Evolutionary conservation across 2,113 vertebrate genomes (phyloP), one percentile per base, ranked within the genome.

Genomic region (Toxotes jaculatrix): DNA sequence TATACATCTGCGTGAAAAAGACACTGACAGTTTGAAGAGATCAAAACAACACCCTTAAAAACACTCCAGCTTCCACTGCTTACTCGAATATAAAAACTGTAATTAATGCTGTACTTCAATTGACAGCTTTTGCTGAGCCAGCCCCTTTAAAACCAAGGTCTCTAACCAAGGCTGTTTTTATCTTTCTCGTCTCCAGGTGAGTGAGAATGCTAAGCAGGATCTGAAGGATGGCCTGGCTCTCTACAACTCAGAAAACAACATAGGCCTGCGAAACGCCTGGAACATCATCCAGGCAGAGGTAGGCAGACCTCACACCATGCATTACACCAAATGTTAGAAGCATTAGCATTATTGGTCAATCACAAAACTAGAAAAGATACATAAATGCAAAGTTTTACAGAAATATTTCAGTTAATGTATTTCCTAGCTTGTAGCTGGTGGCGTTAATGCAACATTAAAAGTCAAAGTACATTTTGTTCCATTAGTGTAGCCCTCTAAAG

Each of bases 211-310:
- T 47, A 98, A 97, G 93, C 94, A 97, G 89, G 98, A 99, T 87
- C 87, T 99, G 91, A 99, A 97, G 88, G 97, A 99, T 10, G 98
- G 98, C 2, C 96, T 99, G 84, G 95, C 95, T 79, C 95, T 99
- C 1, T 99, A 99, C 93, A 98, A 98, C 90, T 97, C 97, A 0
- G 97, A 99, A 62, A 97, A 96, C 91, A 99, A 99, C 55, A 95
- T 99, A 75, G 98, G 98, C 62, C 94, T 99, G 87, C 96, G 97
- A 93, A 99, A 99, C 0, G 98, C 98, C 53, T 99, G 98, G 98
- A 99, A 99, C 94, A 99, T 99, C 91, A 98, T 99, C 88, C 98
- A 99, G 93, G 97, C 98, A 6, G 97, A 99, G 97, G 98, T 98
- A 69, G n/a, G 78, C 19, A 13, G 38, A n/a, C 19, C 2, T 45